A percentile compares a stretch with the other conserved stretches of the same genome.
Conservation (phyloP, 1,140 invertebrate genomes). For the Leucophenga varia region DNA sequence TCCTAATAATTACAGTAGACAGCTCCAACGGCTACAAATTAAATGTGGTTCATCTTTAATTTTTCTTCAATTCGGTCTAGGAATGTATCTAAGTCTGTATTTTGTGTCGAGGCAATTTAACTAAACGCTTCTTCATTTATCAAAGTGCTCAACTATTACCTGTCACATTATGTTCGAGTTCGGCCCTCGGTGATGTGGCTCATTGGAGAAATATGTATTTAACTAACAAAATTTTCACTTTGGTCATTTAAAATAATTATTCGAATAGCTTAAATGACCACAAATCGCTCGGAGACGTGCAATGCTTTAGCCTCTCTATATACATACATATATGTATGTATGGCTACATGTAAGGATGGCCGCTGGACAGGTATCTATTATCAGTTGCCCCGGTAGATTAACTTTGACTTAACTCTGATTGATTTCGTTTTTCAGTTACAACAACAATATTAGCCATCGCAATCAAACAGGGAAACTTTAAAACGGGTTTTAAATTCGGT, state of each 20-base stretch:
- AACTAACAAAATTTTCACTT: conserved; percentile 47
- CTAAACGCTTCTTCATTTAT: conserved; percentile 42
- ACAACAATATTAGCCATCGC: too few species aligned
- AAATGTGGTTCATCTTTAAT: conserved; percentile 49
- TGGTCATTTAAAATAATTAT: conserved; percentile 53
- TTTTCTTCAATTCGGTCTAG: too few species aligned
- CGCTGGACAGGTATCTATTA: conserved; percentile 41
- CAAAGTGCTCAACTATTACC: conserved; percentile 46
- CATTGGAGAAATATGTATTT: conserved; percentile 21
- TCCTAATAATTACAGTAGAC: too few species aligned
- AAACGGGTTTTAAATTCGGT: too few species aligned
- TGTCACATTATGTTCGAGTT: conserved; percentile 54
- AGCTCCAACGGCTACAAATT: conserved; percentile 27
- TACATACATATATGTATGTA: too few species aligned
- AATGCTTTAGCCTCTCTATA: not conserved
- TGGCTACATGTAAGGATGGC: conserved; percentile 13
- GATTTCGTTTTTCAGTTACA: conserved; percentile 48
- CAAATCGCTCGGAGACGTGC: conserved; percentile 19
- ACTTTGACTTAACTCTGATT: conserved; percentile 53
- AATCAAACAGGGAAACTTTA: too few species aligned
- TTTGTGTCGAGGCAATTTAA: conserved; percentile 20
- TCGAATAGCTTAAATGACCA: conserved; percentile 45
- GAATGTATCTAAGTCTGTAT: too few species aligned
- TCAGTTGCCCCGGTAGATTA: conserved; percentile 40
- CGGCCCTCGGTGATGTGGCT: conserved; percentile 20